phyloP scores from a whole-genome alignment of 2,113 vertebrate genomes.

The Marcusenius ussheri region DNA sequence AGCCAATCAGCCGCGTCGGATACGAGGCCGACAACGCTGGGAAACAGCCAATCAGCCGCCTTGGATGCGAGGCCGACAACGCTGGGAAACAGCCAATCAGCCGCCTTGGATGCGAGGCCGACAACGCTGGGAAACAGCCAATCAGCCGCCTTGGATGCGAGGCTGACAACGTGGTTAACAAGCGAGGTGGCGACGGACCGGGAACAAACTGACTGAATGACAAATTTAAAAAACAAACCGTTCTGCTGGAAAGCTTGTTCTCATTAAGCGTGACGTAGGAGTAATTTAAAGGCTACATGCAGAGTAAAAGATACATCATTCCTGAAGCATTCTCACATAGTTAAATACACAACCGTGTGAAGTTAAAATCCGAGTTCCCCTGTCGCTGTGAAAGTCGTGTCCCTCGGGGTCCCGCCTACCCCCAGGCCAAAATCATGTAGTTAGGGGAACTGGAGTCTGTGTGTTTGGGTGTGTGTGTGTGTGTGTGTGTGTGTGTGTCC shows the following conservation, averaged over 20 bases:
- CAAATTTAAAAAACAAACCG: neutral
- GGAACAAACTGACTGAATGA: neutral
- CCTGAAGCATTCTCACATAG: neutral
- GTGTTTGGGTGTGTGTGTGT: neutral
- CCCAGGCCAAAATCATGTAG: neutral
- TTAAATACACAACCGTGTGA: neutral
- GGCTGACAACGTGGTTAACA: neutral
- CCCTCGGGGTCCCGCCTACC: neutral
- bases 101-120: no score
- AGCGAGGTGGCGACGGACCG: neutral
- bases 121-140: no score
- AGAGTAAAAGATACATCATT: neutral
- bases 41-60: no score
- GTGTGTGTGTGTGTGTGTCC: neutral
- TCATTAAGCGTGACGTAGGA: neutral
- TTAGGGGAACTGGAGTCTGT: neutral
- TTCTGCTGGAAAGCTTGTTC: neutral
- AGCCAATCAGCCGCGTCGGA: neutral
- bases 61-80: no score
- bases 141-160: neutral
- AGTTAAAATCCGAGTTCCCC: neutral
- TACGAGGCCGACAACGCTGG: neutral
- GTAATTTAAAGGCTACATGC: neutral
- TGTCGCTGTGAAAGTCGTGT: neutral
- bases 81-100: no score